Base-by-base conservation (phyloP, 2,888 invertebrate species). In the Heliconius sara region DNA sequence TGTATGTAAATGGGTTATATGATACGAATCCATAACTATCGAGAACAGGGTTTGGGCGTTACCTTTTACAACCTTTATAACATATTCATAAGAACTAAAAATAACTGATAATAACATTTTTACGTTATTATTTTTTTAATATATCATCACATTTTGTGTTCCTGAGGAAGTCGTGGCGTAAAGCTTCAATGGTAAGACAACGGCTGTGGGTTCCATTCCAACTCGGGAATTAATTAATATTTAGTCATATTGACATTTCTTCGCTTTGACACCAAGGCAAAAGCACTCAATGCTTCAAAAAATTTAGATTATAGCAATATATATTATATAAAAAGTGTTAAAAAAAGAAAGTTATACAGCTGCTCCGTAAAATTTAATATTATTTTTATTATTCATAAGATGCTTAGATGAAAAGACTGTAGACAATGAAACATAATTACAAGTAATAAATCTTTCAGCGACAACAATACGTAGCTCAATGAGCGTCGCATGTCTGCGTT, bases 391-490 rank as follows among this genome's bases (percentile, higher is more conserved):
- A n/a, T 65, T 7, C 12, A 43, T 92, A 83, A 80, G 75, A 79
- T 81, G 88, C 81, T 87, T 88, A 89, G 93, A 73, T 57, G 57
- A 92, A 91, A 82, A 71, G 75, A 57, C 70, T 67, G 89, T 91
- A 92, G 91, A 94, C 94, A 95, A 94, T 94, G 93, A 92, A 92
- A 92, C 93, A 93, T 95, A 95, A 95, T 95, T 95, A 95, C 95
- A 95, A 94, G 94, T 94, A 93, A 95, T 95, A 95, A 95, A 95
- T 95, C 95, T 95, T 94, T 84, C 93, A 88, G 92, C 93, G 94
- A 94, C 91, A 93, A 93, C 94, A 94, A 93, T 93, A 77, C 76
- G 72, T 72, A 67, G 92, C 92, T 94, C 94, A 93, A 94, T 93
- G 94, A 92, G 92, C 92, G 93, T 93, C 92, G 94, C 94, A 91